Conservation (phyloP, 30 jellyfish, hydroid and myxozoan species). For the Hydractinia symbiolongicarpus region DNA sequence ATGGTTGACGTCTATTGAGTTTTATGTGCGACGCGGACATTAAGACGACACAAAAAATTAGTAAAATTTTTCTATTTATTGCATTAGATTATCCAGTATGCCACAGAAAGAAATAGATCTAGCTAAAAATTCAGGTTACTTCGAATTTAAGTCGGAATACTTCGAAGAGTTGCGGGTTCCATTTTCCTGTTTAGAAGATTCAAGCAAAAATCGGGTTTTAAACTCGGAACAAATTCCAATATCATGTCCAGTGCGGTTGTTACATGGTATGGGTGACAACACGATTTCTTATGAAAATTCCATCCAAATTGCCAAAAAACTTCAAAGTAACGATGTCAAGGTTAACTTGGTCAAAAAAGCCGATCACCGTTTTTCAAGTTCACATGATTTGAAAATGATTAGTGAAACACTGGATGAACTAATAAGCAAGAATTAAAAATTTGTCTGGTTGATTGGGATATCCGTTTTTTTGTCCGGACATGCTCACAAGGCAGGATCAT, state of each 20-base stretch:
- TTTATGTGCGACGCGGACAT: too few species aligned
- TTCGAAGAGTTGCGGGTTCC: too few species aligned
- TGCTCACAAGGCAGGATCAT: too few species aligned
- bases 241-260: constrained; percentile 48
- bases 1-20: too few species aligned
- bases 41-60: too few species aligned
- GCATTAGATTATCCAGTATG: too few species aligned
- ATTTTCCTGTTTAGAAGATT: constrained; percentile 23
- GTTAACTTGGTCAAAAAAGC: constrained; percentile 54
- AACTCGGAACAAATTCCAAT: constrained; percentile 24
- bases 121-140: too few species aligned
- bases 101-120: too few species aligned
- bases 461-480: too few species aligned
- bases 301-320: constrained; percentile 38
- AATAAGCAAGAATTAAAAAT: background rate
- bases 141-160: too few species aligned
- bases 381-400: constrained; percentile 27
- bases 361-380: constrained; percentile 43
- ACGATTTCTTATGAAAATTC: constrained; percentile 58
- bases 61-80: too few species aligned
- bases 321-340: constrained; percentile 27
- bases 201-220: constrained; percentile 29
- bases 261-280: constrained; percentile 68
- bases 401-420: constrained; percentile 21
- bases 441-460: too few species aligned